Conservation (phyloP, 2,888 invertebrate genomes). For the Synergus laeviventris region DNA sequence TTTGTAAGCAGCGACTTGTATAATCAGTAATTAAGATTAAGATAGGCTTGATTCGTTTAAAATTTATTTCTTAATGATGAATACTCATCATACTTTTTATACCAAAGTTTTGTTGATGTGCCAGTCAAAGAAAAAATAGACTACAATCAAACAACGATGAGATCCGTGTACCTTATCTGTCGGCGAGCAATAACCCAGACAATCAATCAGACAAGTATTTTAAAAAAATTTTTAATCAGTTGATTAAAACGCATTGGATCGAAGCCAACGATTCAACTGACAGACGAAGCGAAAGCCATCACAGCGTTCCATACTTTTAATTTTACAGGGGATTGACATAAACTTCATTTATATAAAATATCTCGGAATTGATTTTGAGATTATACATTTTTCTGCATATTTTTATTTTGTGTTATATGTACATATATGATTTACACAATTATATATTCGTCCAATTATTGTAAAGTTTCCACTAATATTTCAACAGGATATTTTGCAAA, state of each 20-base stretch:
- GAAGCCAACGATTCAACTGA: conserved; percentile 52
- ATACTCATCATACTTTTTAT: not conserved
- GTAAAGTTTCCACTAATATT: no score
- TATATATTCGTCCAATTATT: no score
- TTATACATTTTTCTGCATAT: no score
- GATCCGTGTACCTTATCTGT: not conserved
- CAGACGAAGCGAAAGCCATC: conserved; percentile 45
- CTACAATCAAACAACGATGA: not conserved
- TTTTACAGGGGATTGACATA: conserved; percentile 53
- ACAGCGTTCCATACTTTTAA: conserved; percentile 53
- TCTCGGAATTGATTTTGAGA: no score
- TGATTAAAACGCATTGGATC: conserved; percentile 56
- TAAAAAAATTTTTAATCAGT: conserved; percentile 56
- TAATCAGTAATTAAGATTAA: no score
- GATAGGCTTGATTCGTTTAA: no score
- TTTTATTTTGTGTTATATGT: no score
- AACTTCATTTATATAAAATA: conserved; percentile 33
- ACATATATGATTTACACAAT: no score
- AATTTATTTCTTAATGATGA: no score
- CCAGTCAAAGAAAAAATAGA: not conserved
- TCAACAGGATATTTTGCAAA: no score
- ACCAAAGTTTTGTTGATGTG: not conserved
- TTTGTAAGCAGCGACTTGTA: no score
- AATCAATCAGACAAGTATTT: not conserved
- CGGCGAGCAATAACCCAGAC: not conserved